These are phyloP conservation scores for Adelges cooleyi DNA, from an alignment of 1,140 invertebrate genomes.

Conservation along the genomic window DNA sequence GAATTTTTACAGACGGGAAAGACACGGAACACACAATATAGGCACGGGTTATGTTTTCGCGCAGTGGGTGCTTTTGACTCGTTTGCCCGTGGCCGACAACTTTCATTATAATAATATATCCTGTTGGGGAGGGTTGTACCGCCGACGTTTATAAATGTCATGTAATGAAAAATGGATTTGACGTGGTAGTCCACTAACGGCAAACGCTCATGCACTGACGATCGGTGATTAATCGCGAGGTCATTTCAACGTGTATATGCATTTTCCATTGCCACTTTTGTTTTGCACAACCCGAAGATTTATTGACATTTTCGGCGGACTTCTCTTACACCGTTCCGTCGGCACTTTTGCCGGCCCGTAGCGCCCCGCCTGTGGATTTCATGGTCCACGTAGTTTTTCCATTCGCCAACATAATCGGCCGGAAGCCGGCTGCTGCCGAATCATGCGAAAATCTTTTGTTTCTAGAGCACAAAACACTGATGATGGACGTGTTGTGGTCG, in stretches of 20 bases:
- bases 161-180: constrained; percentile 4
- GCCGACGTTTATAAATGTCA: neutral
- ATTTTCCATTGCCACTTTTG: constrained; percentile 4
- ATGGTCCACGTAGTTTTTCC: constrained; percentile 17
- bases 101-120: no score
- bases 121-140: no score
- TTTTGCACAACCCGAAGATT: neutral
- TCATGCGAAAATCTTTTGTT: constrained; percentile 3
- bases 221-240: constrained; percentile 16
- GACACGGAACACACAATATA: no score
- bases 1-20: no score
- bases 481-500: constrained; percentile 6
- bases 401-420: constrained; percentile 11
- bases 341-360: neutral
- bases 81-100: no score
- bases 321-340: neutral
- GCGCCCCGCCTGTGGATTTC: neutral
- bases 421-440: constrained; percentile 9
- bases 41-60: no score
- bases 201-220: neutral
- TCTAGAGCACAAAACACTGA: neutral
- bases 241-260: neutral
- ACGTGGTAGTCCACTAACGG: neutral
- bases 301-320: neutral
- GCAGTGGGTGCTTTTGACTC: no score